phyloP scores from a whole-genome alignment of 2,797 vertebrate genomes.

The Pseudocheirus occidentalis region DNA sequence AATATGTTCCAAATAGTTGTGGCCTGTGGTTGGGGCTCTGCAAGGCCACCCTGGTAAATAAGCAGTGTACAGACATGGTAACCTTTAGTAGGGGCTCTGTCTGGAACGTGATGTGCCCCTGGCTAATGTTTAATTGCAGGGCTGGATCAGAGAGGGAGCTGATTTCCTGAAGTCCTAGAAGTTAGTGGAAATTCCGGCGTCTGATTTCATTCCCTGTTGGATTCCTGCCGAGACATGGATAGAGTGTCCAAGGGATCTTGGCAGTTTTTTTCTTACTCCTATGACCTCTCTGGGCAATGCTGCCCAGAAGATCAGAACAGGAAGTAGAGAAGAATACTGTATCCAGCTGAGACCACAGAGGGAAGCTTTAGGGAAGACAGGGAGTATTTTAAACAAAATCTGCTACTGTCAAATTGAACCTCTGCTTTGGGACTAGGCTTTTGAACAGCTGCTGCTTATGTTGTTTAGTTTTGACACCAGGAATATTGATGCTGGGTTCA shows the following conservation, averaged over 20 bases:
- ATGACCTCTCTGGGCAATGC: slow-evolving; percentile 2
- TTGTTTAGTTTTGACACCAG: background rate
- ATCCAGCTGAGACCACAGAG: background rate
- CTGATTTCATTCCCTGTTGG: slow-evolving; percentile 51
- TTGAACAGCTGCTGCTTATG: slow-evolving; percentile 17
- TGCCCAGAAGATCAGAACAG: slow-evolving; percentile 15
- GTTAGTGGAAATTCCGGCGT: slow-evolving; percentile 55
- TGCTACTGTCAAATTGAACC: slow-evolving; percentile 37
- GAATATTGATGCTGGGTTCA: slow-evolving; percentile 15
- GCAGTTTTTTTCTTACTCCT: slow-evolving; percentile 39
- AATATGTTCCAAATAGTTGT: slow-evolving; percentile 9
- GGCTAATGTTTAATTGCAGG: slow-evolving; percentile 53
- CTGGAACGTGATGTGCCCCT: slow-evolving; percentile 9
- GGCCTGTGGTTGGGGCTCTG: slow-evolving; percentile 1
- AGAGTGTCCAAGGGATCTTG: slow-evolving; percentile 12
- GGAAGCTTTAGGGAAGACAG: slow-evolving; percentile 16
- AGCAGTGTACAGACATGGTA: background rate
- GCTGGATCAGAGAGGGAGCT: slow-evolving; percentile 49
- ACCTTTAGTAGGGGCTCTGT: slow-evolving; percentile 32
- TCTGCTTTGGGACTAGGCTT: slow-evolving; percentile 25
- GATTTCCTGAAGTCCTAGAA: slow-evolving; percentile 66
- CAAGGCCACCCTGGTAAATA: slow-evolving; percentile 1
- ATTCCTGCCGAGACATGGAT: slow-evolving; percentile 49
- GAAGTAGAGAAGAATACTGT: slow-evolving; percentile 35
- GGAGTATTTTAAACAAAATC: slow-evolving; percentile 32